Evolutionary conservation across 2,113 vertebrate species (phyloP), one percentile per base, ranked within the genome.

Genomic region (Silurus meridionalis): DNA sequence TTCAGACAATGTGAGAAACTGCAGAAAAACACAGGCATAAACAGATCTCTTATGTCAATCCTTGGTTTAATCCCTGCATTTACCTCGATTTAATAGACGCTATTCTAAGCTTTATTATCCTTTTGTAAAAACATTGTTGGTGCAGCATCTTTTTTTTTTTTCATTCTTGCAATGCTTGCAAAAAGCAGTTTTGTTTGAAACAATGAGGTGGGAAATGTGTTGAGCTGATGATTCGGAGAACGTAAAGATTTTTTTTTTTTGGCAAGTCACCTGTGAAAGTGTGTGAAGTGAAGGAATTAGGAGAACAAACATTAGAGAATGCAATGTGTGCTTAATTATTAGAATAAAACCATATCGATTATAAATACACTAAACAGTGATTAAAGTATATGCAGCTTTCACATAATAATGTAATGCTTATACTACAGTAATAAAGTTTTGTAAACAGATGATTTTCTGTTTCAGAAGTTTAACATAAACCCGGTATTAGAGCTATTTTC

Each of bases 181-280:
- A 60, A 80, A 78, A 79, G 53, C 53, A 80, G 55, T 80, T 60
- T 60, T 60, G 55, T 80, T 80, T 80, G 55, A 80, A 82, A 64
- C 80, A 82, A 64, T 23, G 21, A 82, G 46, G 58, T 82, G 48
- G 37, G 60, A 52, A 82, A 64, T 82, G 80, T 82, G 80, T 82
- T 15, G 60, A 82, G 58, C 80, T 82, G 80, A 82, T 60, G 0
- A 25, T 82, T 82, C 50, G 80, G 60, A 82, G 60, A 25, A 61
- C 4, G 80, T 82, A 21, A 52, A 61, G 58, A 23, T 61, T 64
- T 66, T 52, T 21, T 13, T 48, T 81, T 48, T 37, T 61, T 6
- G 77, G 53, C 23, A 79, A 55, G 53, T 28, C 19, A 7, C 57
- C 53, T 72, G 28, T 37, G 28, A 37, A 37, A 37, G 28, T 37